Conservation (phyloP, 2,113 vertebrate genomes). For the Serilophus lunatus region DNA sequence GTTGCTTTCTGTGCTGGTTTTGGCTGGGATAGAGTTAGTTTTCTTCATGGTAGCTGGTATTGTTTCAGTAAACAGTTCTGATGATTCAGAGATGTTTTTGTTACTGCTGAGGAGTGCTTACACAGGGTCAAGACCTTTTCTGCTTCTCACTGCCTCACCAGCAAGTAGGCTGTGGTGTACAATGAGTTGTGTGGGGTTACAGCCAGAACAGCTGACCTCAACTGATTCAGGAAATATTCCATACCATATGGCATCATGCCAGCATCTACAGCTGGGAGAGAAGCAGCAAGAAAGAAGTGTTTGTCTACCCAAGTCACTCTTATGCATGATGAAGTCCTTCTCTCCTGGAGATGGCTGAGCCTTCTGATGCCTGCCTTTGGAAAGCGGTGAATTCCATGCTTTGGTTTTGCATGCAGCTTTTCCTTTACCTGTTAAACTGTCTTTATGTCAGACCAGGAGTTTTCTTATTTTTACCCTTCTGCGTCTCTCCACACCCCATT, state of each 20-base stretch:
- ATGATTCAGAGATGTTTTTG: fast-evolving
- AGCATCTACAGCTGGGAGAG: neutral
- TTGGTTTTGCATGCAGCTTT: neutral
- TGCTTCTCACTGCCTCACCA: neutral
- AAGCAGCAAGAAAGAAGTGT: fast-evolving
- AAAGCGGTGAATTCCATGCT: neutral
- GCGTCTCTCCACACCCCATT: neutral
- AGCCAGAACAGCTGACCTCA: neutral
- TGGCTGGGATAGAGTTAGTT: neutral
- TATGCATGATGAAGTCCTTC: fast-evolving
- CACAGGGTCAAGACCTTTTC: neutral
- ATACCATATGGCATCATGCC: fast-evolving
- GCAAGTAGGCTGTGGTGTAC: neutral
- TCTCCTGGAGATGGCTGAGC: neutral
- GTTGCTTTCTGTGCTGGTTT: neutral
- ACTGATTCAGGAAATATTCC: neutral
- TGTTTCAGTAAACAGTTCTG: neutral
- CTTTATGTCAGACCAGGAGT: neutral
- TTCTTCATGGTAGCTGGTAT: neutral
- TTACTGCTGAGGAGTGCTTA: neutral
- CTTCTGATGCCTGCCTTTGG: fast-evolving
- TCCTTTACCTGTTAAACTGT: neutral
- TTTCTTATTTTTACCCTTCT: neutral
- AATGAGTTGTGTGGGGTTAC: neutral
- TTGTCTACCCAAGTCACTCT: neutral